A percentile compares a stretch with the other conserved stretches of the same genome.
Evolutionary conservation across 2,888 invertebrate species (phyloP).

Genomic region (Cryptus armator): DNA sequence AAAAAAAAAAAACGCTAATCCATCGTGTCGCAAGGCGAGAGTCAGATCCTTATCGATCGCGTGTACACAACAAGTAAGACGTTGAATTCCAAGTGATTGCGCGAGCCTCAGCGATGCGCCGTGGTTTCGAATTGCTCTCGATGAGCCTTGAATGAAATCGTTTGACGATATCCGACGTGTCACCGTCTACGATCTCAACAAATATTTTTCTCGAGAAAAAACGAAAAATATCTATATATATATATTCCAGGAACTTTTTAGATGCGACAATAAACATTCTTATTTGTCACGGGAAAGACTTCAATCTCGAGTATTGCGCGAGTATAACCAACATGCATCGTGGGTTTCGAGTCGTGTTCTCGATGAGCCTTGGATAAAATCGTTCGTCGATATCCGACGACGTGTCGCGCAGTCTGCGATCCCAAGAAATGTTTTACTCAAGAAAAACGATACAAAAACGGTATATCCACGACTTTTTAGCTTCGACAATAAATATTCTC

Average conservation of each 20-base stretch:
- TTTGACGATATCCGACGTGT: constrained; percentile 16
- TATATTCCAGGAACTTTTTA: no score
- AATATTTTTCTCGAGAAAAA: constrained; percentile 1
- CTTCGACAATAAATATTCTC: neutral
- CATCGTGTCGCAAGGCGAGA: constrained; percentile 14
- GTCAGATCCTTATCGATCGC: constrained; percentile 27
- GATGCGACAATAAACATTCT: no score
- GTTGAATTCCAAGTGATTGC: constrained; percentile 46
- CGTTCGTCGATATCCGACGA: constrained; percentile 19
- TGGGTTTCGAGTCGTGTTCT: constrained; percentile 8
- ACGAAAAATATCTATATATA: neutral
- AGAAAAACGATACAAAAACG: neutral
- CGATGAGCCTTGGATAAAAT: constrained; percentile 30
- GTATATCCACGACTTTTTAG: no score
- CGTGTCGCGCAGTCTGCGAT: neutral
- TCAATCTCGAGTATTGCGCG: constrained; percentile 38
- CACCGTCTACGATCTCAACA: neutral
- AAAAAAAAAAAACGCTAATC: constrained; percentile 12
- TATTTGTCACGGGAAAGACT: neutral
- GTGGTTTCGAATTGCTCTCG: constrained; percentile 18
- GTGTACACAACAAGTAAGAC: neutral
- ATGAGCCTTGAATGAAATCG: constrained; percentile 30
- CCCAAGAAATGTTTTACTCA: neutral
- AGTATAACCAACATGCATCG: neutral
- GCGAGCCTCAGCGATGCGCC: constrained; percentile 11